phyloP scores from a whole-genome alignment of 2,888 invertebrate species.

The Athetis lepigone region DNA sequence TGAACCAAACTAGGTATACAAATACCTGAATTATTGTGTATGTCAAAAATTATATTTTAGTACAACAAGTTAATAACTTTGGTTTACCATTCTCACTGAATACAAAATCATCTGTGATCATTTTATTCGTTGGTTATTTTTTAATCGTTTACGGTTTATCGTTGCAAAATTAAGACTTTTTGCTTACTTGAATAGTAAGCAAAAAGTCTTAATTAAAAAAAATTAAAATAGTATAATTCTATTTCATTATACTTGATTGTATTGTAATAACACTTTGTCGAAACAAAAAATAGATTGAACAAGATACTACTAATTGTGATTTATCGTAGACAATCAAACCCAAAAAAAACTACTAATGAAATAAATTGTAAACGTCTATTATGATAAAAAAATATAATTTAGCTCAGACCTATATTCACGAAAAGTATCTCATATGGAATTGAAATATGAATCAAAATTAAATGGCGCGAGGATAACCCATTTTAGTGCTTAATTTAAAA shows the following conservation, averaged over 20 bases:
- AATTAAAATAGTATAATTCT: too few species aligned
- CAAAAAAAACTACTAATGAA: not conserved
- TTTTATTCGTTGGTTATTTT: not conserved
- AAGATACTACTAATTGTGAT: not conserved
- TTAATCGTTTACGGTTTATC: too few species aligned
- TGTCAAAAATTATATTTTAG: too few species aligned
- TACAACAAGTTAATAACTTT: too few species aligned
- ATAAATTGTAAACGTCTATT: not conserved
- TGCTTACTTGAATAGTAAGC: too few species aligned
- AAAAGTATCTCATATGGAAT: too few species aligned
- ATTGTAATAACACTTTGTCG: conserved; percentile 6
- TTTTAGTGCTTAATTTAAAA: too few species aligned
- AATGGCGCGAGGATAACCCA: too few species aligned
- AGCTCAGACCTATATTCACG: too few species aligned
- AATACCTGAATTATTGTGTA: not conserved
- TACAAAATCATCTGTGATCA: not conserved
- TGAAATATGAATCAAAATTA: too few species aligned
- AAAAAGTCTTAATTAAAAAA: too few species aligned
- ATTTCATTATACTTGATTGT: too few species aligned
- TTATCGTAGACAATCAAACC: not conserved
- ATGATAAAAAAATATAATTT: not conserved
- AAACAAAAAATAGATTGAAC: conserved; percentile 1
- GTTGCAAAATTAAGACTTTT: not conserved
- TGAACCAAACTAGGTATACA: conserved; percentile 1
- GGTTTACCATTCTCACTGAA: not conserved